Evolutionary conservation across 2,888 invertebrate genomes (phyloP), one percentile per base, ranked within the genome.

Genomic region (Agrochola lychnidis): DNA sequence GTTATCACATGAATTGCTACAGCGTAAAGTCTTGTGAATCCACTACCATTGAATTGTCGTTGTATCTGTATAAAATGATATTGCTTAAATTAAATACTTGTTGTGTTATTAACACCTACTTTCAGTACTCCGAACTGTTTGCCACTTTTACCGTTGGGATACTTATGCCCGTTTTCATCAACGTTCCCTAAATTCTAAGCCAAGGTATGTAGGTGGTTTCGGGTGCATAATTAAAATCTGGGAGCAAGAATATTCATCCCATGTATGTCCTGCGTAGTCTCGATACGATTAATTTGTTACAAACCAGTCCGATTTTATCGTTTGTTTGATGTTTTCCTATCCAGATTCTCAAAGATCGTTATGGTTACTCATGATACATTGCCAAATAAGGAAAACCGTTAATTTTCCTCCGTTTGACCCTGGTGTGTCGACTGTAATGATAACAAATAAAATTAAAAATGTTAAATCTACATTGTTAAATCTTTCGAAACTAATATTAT

Each of bases 291-390:
- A 30, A 30, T 30, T 30, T 42, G 30, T 63, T 25, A 30, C 25
- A 14, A 30, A 30, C 22, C 25, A 70, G n/a, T 36, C 12, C 30
- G 19, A 48, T 48, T 45, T 57, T 4, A 36, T 30, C n/a, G 4
- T 48, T 76, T 25, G 22, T 61, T 75, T 30, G 10, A 62, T n/a
- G 14, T 48, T 42, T 77, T 53, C 42, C 74, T 77, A 42, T 36
- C 30, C 22, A 22, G 25, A 53, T 77, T 78, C 16, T 22, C 16
- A 77, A 53, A 64, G n/a, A 77, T 53, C 30, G 30, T 30, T 30
- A 30, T 19, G 7, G 22, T 51, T 51, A 51, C 51, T 51, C 51
- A 51, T 51, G 51, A 51, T 51, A 51, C 51, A 51, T 22, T 22
- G 22, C 30, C 19, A 42, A 36, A 63, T 16, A 10, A 42, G 51